phyloP scores from a whole-genome alignment of 2,888 invertebrate species.

The Encarsia formosa region DNA sequence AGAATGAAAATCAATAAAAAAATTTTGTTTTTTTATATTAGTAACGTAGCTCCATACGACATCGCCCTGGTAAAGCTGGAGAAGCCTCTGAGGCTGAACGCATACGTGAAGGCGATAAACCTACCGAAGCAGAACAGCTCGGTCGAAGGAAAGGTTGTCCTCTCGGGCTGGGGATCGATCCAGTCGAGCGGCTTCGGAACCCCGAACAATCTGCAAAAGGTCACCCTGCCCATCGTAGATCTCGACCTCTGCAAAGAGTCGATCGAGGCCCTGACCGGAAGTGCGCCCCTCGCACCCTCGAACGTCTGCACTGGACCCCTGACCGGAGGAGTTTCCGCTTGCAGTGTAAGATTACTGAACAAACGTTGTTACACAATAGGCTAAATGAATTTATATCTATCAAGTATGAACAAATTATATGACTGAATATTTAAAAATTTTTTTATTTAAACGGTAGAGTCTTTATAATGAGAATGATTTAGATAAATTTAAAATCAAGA shows the following conservation, averaged over 20 bases:
- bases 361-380: too few species aligned
- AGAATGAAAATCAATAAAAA: too few species aligned
- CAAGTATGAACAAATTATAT: too few species aligned
- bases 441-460: conserved; percentile 3
- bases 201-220: conserved; percentile 43
- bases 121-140: conserved; percentile 41
- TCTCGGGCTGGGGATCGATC: conserved; percentile 54
- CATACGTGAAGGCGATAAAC: conserved; percentile 43
- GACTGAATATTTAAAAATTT: neutral
- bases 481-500: neutral
- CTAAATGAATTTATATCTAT: too few species aligned
- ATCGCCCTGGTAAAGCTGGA: conserved; percentile 53
- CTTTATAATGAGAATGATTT: neutral
- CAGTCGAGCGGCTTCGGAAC: conserved; percentile 27
- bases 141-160: conserved; percentile 41
- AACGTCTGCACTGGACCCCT: conserved; percentile 39
- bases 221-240: conserved; percentile 37
- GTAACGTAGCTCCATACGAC: conserved; percentile 51
- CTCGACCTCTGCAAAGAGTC: conserved; percentile 32
- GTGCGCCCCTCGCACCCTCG: conserved; percentile 32
- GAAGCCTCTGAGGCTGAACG: conserved; percentile 40
- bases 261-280: conserved; percentile 32
- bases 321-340: conserved; percentile 32
- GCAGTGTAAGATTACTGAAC: conserved; percentile 32
- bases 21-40: too few species aligned